Evolutionary conservation across 2,113 vertebrate species (phyloP), one percentile per base, ranked within the genome.

Genomic region (Lontra canadensis): DNA sequence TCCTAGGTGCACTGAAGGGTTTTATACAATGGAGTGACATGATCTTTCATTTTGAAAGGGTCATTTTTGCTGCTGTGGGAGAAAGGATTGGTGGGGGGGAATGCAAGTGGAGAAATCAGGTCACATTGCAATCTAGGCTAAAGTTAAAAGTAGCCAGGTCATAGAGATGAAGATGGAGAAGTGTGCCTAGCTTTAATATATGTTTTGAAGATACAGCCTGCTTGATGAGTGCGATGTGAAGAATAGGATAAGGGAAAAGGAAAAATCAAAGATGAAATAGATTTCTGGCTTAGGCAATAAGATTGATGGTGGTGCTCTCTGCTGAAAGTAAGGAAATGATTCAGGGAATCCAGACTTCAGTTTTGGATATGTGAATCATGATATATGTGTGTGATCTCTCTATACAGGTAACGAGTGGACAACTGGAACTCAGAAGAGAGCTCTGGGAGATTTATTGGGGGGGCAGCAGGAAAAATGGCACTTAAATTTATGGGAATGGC

Each of bases 31-130:
- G 44, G 39, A 78, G 49, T 76, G 57, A 78, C 7, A 76, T 49
- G 86, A 76, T 57, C 9, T 96, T 93, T 88, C 44, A 29, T 93
- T 93, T 83, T 78, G 57, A 89, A 93, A 78, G 39, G 59, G 18
- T 49, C 31, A 44, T 17, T 89, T 93, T 67, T 84, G 69, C 39
- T 29, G 1, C 14, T 61, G 36, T 89, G 57, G 57, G 78, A 78
- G 78, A 96, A 78, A 78, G 21, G 34, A 34, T 83, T 76, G 26
- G 29, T 25, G 31, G 11, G 8, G 10, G 88, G 44, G 31, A 57
- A 89, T 71, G 15, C 39, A 78, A 89, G 69, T 84, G 26, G 49
- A 79, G 31, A 83, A 76, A 42, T 78, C 23, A 69, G 25, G 34
- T 83, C 55, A 59, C 49, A 78, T 67, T 69, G 34, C 61, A 84